phyloP scores from a whole-genome alignment of 2,888 invertebrate species.

The Petrolisthes cinctipes region DNA sequence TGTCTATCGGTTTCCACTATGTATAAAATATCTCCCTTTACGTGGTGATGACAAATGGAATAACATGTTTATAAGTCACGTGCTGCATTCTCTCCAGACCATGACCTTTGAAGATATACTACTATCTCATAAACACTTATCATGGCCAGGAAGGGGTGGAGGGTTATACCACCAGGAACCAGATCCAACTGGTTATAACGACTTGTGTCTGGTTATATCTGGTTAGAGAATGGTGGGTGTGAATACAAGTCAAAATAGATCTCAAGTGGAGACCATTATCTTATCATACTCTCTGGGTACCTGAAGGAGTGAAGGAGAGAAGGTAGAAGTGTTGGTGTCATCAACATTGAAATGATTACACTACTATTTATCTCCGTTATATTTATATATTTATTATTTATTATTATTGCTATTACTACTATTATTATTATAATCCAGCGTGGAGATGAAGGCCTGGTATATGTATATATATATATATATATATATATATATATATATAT shows the following conservation, averaged over 20 bases:
- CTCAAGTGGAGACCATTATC: neutral
- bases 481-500: neutral
- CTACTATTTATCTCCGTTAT: too few relatives aligned
- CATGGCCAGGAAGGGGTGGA: too few relatives aligned
- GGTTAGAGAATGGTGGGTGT: neutral
- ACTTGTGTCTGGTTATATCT: neutral
- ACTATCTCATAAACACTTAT: too few relatives aligned
- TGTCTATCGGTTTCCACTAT: neutral
- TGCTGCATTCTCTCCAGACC: too few relatives aligned
- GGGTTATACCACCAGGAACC: neutral
- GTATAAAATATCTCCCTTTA: constrained; percentile 7
- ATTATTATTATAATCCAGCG: too few relatives aligned
- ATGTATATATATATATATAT: neutral
- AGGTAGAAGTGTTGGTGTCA: neutral
- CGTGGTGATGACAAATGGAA: neutral
- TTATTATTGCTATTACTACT: too few relatives aligned
- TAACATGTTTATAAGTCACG: neutral
- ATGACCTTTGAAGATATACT: too few relatives aligned
- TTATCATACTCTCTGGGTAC: neutral
- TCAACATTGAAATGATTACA: too few relatives aligned
- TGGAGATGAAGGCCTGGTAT: too few relatives aligned
- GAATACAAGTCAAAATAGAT: neutral
- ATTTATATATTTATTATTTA: too few relatives aligned
- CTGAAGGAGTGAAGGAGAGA: neutral
- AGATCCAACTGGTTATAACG: neutral